Percentiles rank a stretch among this genome's conserved stretches.
phyloP scores from a whole-genome alignment of 2,797 vertebrate genomes.

The Margarornis squamiger region DNA sequence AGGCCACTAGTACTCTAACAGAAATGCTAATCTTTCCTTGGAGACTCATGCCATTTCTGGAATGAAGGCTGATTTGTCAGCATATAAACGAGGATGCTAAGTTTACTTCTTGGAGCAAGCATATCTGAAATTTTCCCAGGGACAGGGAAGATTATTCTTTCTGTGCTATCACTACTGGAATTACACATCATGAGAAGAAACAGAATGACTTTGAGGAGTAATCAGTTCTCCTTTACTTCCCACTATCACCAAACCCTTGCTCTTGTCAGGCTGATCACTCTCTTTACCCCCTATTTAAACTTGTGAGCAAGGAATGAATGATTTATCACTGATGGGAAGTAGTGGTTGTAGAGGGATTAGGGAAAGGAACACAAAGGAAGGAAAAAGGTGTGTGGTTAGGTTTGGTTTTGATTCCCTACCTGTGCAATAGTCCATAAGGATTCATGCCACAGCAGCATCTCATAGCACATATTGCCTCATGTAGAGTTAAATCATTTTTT shows the following conservation, averaged over 20 bases:
- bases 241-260: not conserved
- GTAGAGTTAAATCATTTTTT: conserved; percentile 24
- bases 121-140: conserved; percentile 9
- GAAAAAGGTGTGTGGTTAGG: not conserved
- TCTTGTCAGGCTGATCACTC: not conserved
- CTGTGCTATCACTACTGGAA: not conserved
- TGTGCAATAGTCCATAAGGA: not conserved
- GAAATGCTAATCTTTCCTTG: conserved; percentile 11
- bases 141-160: not conserved
- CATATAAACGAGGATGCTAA: not conserved
- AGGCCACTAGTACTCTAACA: not conserved
- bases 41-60: conserved; percentile 23
- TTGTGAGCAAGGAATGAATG: not conserved
- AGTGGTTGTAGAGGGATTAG: not conserved
- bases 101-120: not conserved
- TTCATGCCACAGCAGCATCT: not conserved
- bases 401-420: not conserved
- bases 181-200: not conserved
- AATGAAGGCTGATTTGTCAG: conserved; percentile 24
- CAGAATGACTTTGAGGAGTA: not conserved
- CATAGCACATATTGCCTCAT: not conserved
- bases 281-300: not conserved
- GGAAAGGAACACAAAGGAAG: not conserved
- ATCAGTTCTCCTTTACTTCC: not conserved
- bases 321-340: not conserved